Conservation (phyloP, 2,113 vertebrate species). For the Odocoileus virginianus region DNA sequence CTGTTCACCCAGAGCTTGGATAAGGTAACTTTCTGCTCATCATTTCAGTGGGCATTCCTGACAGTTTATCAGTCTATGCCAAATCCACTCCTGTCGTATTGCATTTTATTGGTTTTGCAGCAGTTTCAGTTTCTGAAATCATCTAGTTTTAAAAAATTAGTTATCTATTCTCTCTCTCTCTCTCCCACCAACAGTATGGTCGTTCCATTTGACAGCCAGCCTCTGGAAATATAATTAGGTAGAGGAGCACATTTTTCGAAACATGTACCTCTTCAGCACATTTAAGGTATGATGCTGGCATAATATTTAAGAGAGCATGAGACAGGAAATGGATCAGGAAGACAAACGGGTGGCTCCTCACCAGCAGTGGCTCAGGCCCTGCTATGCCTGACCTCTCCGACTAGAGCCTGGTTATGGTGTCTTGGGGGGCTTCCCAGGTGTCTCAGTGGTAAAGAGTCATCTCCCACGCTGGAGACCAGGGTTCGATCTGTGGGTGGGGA, state of each 20-base stretch:
- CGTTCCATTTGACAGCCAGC: neutral
- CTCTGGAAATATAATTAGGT: neutral
- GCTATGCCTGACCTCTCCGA: fast-evolving
- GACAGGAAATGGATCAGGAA: neutral
- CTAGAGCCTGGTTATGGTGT: neutral
- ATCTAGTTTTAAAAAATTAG: neutral
- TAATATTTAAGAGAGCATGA: neutral
- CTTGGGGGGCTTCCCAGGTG: neutral
- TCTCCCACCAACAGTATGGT: neutral
- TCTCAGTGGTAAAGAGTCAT: neutral
- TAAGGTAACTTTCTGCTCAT: neutral
- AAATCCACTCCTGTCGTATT: neutral
- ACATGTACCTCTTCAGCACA: neutral
- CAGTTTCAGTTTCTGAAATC: neutral
- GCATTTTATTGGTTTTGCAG: neutral
- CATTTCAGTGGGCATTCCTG: neutral
- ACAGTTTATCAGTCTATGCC: neutral
- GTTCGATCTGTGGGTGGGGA: neutral
- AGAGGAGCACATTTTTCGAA: neutral
- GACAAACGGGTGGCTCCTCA: neutral
- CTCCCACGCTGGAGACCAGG: neutral
- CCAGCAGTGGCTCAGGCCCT: neutral
- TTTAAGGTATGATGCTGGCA: neutral
- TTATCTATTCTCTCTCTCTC: neutral
- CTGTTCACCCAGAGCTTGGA: neutral